phyloP scores from a whole-genome alignment of 2,113 vertebrate species.

The Brachyistius frenatus region DNA sequence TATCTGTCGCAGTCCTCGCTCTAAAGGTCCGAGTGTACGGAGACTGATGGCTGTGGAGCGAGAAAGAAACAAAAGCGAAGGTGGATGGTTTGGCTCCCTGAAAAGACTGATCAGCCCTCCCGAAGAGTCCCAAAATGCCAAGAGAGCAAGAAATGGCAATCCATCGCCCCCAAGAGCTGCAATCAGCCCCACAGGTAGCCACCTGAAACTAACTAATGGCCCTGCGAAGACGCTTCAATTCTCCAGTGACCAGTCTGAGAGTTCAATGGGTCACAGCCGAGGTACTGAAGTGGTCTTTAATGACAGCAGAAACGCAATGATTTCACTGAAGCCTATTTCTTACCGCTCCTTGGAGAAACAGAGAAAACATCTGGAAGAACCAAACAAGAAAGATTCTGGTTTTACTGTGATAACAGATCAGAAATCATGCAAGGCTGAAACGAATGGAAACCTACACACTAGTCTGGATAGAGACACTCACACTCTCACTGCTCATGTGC shows the following conservation, averaged over 20 bases:
- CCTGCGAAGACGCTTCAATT: background rate
- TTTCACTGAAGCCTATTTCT: slow-evolving; percentile 22
- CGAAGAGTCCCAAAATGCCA: slow-evolving; percentile 63
- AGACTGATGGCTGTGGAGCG: slow-evolving; percentile 25
- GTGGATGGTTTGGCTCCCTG: slow-evolving; percentile 45
- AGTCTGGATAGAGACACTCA: slow-evolving; percentile 1
- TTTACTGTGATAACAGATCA: slow-evolving; percentile 63
- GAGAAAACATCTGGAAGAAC: slow-evolving; percentile 10
- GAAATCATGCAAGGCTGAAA: background rate
- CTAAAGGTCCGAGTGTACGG: slow-evolving; percentile 41
- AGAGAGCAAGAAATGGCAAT: slow-evolving; percentile 65
- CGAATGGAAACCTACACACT: background rate
- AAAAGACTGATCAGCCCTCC: slow-evolving; percentile 78
- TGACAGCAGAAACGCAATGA: background rate
- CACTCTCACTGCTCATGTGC: background rate
- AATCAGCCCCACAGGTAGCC: background rate
- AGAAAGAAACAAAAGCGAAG: slow-evolving; percentile 26
- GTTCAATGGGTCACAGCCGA: background rate
- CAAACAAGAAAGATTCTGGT: slow-evolving; percentile 5
- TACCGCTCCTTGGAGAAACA: background rate
- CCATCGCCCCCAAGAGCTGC: background rate
- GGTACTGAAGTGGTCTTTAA: background rate
- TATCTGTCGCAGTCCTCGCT: slow-evolving; percentile 64
- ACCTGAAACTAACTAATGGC: background rate
- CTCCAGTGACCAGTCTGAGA: background rate